Evolutionary conservation across 2,797 vertebrate species (phyloP).

Genomic region (Buceros bicornis): DNA sequence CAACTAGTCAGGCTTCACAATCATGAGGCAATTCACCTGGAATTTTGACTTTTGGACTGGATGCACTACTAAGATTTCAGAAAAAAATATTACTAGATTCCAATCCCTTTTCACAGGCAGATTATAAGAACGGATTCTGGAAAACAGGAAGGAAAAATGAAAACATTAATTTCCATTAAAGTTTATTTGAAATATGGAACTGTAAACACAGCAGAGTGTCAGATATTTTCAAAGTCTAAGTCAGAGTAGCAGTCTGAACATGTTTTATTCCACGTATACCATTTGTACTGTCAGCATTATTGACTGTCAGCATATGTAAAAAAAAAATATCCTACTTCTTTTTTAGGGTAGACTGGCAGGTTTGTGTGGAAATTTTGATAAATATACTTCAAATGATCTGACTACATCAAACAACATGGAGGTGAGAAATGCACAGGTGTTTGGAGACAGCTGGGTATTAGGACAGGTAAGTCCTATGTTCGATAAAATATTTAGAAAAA

Average conservation of each 20-base stretch:
- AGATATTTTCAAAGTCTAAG: background rate
- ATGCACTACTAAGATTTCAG: background rate
- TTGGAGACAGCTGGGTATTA: conserved; percentile 97
- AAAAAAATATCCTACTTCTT: background rate
- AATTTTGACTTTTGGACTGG: conserved; percentile 13
- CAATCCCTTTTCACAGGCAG: background rate
- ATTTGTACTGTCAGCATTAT: background rate
- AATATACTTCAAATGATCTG: conserved; percentile 96
- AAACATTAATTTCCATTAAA: background rate
- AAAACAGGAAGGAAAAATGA: background rate
- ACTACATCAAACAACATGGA: conserved; percentile 97
- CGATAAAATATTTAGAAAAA: background rate
- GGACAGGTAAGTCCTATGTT: conserved; percentile 87
- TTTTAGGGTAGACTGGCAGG: conserved; percentile 88
- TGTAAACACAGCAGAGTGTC: background rate
- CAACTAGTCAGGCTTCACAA: background rate
- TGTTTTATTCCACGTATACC: background rate
- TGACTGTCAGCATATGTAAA: background rate
- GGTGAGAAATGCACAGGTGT: conserved; percentile 94
- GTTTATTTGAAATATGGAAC: background rate
- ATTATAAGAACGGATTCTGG: background rate
- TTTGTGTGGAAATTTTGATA: conserved; percentile 98
- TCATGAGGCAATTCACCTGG: background rate
- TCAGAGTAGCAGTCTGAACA: background rate
- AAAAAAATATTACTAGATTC: background rate